These are phyloP conservation scores for Nycticorax nycticorax DNA, from an alignment of 2,113 vertebrate species.

Conservation along the genomic window DNA sequence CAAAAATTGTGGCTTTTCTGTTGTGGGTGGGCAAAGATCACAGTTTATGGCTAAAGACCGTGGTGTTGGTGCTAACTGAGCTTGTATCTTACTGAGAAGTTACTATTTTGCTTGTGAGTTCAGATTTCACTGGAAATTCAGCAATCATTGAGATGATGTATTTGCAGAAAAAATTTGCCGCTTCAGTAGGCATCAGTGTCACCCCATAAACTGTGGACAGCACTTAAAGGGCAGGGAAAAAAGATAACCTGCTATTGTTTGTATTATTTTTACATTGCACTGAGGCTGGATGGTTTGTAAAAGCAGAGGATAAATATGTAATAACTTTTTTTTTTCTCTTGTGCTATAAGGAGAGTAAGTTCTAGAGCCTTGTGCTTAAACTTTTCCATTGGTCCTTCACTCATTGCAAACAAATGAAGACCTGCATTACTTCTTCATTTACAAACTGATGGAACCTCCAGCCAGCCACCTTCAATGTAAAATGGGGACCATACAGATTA, in stretches of 20 bases:
- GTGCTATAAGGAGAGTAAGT: background rate
- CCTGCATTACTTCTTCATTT: background rate
- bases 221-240: accelerated
- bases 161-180: background rate
- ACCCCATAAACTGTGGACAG: background rate
- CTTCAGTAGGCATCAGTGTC: background rate
- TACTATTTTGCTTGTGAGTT: background rate
- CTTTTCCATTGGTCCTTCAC: background rate
- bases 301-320: background rate
- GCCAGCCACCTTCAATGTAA: background rate
- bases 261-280: background rate
- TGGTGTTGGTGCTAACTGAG: background rate
- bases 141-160: accelerated
- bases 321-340: background rate
- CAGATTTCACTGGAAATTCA: background rate
- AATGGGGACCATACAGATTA: background rate
- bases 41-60: background rate
- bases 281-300: background rate
- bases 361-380: background rate
- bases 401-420: background rate
- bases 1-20: background rate
- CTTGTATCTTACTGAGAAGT: background rate
- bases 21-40: background rate
- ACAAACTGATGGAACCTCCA: background rate
- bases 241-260: background rate